Base-by-base conservation (phyloP, 2,113 vertebrate genomes). In the Ctenodactylus gundi region DNA sequence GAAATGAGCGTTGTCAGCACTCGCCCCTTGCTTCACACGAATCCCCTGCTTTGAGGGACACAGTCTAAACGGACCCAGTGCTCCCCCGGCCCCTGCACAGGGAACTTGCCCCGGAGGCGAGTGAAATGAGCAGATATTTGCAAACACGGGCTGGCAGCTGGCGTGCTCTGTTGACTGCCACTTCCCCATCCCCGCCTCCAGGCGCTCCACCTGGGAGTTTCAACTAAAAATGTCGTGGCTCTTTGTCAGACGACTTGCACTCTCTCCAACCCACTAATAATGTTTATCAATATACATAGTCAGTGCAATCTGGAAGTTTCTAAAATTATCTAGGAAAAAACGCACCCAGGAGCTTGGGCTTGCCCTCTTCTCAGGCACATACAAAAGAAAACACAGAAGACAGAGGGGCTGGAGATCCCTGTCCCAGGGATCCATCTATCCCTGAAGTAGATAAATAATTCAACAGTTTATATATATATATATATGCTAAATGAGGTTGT, bases 381-480 rank as follows among this genome's bases (percentile, higher is more conserved):
- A 46, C 15, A 73, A 36, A 73, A 6, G 11, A 31, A 80, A 70
- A 85, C 57, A 60, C 70, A 60, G 53, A 87, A 39, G 13, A 20
- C 4, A 34, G 17, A 65, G 44, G 57, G 41, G 87, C 27, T 64
- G 67, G 53, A n/a, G 60, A 75, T 64, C 29, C 39, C 41, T 15
- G 25, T 39, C 31, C 62, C 17, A 67, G 62, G 75, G 49, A 62
- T 53, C 21, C 64, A 23, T 88, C 65, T 81, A 72, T n/a, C 31
- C 67, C 58, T 93, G 58, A 80, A n/a, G 55, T 62, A 83, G 73
- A 72, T 85, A 85, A 85, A 96, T 96, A 96, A 86, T 83, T 88
- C 73, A 94, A 41, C 49, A 60, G 46, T 77, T 88, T 17, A n/a
- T n/a, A n/a, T n/a, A n/a, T n/a, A n/a, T n/a, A n/a, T n/a, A n/a